A percentile compares a stretch with the other conserved stretches of the same genome.
These are phyloP conservation scores for Eumaeus atala DNA, from an alignment of 1,140 invertebrate species.

Conservation along the genomic window DNA sequence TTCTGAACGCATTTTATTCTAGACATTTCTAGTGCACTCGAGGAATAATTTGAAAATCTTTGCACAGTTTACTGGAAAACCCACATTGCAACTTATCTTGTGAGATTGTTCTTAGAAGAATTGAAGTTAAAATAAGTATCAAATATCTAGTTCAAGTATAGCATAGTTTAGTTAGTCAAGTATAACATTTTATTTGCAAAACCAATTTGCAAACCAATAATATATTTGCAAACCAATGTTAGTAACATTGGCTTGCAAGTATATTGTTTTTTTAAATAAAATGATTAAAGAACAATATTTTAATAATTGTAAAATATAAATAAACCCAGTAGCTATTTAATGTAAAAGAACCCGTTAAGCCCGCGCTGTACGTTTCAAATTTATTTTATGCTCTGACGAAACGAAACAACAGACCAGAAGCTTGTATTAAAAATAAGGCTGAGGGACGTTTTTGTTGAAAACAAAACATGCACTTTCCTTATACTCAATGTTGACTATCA, in stretches of 20 bases:
- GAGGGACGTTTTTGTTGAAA: background rate
- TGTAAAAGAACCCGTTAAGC: background rate
- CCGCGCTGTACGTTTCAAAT: background rate
- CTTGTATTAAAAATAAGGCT: slow-evolving; percentile 2
- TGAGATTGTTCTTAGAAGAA: too few relatives aligned
- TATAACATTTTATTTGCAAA: too few relatives aligned
- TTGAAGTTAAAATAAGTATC: too few relatives aligned
- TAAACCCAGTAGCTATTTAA: background rate
- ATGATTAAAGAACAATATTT: background rate
- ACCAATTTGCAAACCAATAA: too few relatives aligned
- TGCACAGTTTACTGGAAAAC: background rate
- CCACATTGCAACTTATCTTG: too few relatives aligned
- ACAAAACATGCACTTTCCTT: background rate
- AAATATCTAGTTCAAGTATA: too few relatives aligned
- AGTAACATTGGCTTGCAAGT: too few relatives aligned
- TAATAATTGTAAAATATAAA: background rate
- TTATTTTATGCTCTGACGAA: background rate
- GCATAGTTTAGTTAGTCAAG: too few relatives aligned
- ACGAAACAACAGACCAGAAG: background rate
- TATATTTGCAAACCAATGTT: too few relatives aligned
- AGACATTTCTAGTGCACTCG: background rate
- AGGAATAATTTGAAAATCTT: slow-evolving; percentile 1
- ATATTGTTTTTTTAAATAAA: background rate
- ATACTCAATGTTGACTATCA: background rate
- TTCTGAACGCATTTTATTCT: background rate